Percentiles rank a stretch among this genome's conserved stretches.
Evolutionary conservation across 2,113 vertebrate genomes (phyloP).

Genomic region (Corvus moneduloides): DNA sequence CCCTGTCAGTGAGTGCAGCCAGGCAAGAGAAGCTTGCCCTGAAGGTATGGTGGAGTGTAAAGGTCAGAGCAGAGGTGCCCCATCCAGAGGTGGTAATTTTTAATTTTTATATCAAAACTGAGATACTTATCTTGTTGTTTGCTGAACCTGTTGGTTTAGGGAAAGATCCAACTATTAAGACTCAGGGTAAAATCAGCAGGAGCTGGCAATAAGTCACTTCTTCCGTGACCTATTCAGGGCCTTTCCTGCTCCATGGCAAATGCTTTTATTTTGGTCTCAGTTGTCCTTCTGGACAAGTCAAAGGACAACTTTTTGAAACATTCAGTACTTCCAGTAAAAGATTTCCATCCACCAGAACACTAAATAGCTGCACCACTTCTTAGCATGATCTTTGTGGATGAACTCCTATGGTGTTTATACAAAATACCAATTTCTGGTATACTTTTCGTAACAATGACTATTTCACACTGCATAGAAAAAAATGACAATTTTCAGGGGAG

Average conservation of each 20-base stretch:
- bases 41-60: rapidly evolving
- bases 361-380: neutral
- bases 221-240: neutral
- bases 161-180: neutral
- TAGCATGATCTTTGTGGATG: neutral
- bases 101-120: neutral
- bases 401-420: neutral
- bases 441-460: neutral
- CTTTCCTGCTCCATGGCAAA: neutral
- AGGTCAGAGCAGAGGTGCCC: neutral
- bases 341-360: neutral
- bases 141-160: neutral
- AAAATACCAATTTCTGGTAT: neutral
- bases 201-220: neutral
- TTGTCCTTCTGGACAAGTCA: neutral
- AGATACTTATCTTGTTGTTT: neutral
- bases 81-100: rapidly evolving
- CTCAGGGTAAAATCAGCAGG: neutral
- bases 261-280: neutral
- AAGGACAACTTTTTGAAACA: neutral
- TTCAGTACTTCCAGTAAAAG: neutral
- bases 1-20: neutral
- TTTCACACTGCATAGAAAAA: neutral
- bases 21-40: neutral
- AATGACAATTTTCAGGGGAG: neutral